Percentiles rank a stretch among this genome's conserved stretches.
These are phyloP conservation scores for Eulimnadia texana DNA, from an alignment of 1,140 invertebrate species.

Conservation along the genomic window DNA sequence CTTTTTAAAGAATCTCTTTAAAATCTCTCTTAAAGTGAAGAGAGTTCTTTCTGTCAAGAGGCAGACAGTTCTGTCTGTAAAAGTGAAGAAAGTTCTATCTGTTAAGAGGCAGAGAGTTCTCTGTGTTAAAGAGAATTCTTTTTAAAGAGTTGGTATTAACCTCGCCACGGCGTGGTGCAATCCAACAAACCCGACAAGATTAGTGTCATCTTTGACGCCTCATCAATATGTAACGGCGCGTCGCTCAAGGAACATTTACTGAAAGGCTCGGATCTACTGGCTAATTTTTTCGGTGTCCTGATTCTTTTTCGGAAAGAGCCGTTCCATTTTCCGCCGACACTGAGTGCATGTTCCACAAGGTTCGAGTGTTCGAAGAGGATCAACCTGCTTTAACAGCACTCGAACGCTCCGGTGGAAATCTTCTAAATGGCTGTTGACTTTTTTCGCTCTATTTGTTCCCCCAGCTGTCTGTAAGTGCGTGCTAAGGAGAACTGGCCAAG, in stretches of 20 bases:
- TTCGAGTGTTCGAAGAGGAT: neutral
- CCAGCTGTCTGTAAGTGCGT: neutral
- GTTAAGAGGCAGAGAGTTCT: too few relatives aligned
- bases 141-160: slow-evolving; percentile 22
- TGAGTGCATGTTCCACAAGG: slow-evolving; percentile 16
- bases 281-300: slow-evolving; percentile 3
- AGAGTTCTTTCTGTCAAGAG: too few relatives aligned
- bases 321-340: slow-evolving; percentile 15
- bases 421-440: slow-evolving; percentile 2
- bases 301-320: slow-evolving; percentile 2
- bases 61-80: too few relatives aligned
- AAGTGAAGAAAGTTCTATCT: too few relatives aligned
- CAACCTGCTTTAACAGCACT: neutral
- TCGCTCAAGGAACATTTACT: slow-evolving; percentile 15
- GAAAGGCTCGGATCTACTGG: slow-evolving; percentile 14
- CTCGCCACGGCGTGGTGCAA: slow-evolving; percentile 12
- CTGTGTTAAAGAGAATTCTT: too few relatives aligned
- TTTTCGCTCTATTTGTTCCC: neutral
- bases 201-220: slow-evolving; percentile 13
- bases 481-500: neutral
- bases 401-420: neutral
- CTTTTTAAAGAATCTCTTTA: too few relatives aligned
- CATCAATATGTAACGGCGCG: slow-evolving; percentile 3
- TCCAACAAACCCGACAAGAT: slow-evolving; percentile 21
- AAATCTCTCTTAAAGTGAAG: too few relatives aligned